Base-by-base conservation (phyloP, 2,113 vertebrate genomes). In the Rynchops niger region DNA sequence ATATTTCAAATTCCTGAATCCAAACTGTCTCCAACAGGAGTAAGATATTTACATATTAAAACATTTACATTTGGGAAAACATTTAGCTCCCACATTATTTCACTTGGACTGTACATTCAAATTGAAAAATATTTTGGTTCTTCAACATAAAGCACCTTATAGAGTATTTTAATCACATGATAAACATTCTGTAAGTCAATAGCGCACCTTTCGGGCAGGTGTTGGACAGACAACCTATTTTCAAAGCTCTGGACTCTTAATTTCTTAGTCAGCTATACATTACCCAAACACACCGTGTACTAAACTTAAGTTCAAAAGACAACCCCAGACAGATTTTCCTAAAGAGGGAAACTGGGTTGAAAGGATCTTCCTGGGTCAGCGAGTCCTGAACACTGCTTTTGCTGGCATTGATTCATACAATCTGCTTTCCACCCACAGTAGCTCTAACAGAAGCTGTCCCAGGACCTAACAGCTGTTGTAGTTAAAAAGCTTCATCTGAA, bases 141-240 rank as follows among this genome's bases (percentile, higher is more conserved):
- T 82, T 92, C 69, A 96, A 97, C 18, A 56, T 94, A 97, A 98
- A 98, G 97, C 96, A 97, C 81, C 97, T 90, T 96, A 96, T 69
- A 88, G 91, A 96, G 77, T 84, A 90, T 90, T 95, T 96, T 94
- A 87, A 97, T 96, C 85, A 96, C 87, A 94, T 69, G 90, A 96
- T 65, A 94, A 94, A 94, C 78, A 92, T 87, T 79, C 85, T 70
- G 71, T 74, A 94, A 93, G 83, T 87, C 77, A 80, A 0, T 8
- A 59, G 9, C 55, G 58, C 40, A 72, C 22, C 36, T 23, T 16
- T 20, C 49, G 36, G 76, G 56, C 63, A 40, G 69, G 18, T 21
- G 56, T 2, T 86, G 66, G 66, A 53, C 61, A 88, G 74, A 94
- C 17, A 93, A 91, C 7, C 45, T 89, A 8, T 38, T 95, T 95